A percentile compares a stretch with the other conserved stretches of the same genome.
phyloP scores from a whole-genome alignment of 2,888 invertebrate genomes.

The Nematopogon swammerdamellus region DNA sequence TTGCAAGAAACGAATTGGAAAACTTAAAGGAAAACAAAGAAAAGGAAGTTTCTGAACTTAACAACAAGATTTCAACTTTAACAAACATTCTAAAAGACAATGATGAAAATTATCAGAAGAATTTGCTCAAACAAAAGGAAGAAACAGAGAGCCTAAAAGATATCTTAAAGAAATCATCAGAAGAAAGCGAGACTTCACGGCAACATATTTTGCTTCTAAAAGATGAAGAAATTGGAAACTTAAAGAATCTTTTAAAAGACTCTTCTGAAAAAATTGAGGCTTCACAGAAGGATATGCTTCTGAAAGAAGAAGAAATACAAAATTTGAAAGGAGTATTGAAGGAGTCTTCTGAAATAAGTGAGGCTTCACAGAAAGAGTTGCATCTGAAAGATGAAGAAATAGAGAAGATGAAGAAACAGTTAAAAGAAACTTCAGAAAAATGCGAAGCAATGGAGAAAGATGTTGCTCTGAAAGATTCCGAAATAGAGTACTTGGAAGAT shows the following conservation, averaged over 20 bases:
- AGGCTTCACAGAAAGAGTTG: neutral
- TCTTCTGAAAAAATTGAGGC: constrained; percentile 8
- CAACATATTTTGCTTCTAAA: constrained; percentile 10
- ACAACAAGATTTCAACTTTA: neutral
- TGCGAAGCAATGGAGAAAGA: constrained; percentile 19
- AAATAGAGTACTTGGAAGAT: too few species aligned
- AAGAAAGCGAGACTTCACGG: neutral
- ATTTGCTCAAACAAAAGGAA: neutral
- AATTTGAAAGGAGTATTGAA: constrained; percentile 11
- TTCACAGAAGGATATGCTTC: neutral
- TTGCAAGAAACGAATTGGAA: constrained; percentile 18
- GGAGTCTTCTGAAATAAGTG: constrained; percentile 1
- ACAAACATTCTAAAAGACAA: neutral
- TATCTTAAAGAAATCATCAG: constrained; percentile 5
- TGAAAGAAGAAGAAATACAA: constrained; percentile 4
- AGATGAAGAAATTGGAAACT: constrained; percentile 18
- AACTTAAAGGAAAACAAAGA: constrained; percentile 1
- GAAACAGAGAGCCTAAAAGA: constrained; percentile 10
- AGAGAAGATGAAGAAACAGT: constrained; percentile 20
- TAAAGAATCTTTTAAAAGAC: constrained; percentile 16
- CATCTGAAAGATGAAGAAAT: constrained; percentile 13
- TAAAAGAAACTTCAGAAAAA: constrained; percentile 16
- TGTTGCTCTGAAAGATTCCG: neutral
- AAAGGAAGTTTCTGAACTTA: neutral
- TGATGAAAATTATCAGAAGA: neutral